These are phyloP conservation scores for Anoura caudifer DNA, from an alignment of 2,113 vertebrate species.

Conservation along the genomic window DNA sequence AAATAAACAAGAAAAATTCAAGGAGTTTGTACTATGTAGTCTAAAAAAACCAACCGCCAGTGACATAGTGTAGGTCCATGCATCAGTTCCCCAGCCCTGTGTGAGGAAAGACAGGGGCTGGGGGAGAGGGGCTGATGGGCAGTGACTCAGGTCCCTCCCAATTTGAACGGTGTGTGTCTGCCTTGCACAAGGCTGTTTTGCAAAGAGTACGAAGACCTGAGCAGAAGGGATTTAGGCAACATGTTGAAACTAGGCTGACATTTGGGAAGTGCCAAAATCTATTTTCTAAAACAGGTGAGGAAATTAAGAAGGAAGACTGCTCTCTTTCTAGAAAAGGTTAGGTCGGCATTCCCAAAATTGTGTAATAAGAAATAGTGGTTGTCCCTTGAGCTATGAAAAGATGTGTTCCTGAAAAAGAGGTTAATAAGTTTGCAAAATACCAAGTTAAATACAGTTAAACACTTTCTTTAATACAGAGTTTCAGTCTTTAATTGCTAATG, in stretches of 20 bases:
- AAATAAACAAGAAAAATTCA: not conserved
- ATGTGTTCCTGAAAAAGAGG: not conserved
- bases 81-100: not conserved
- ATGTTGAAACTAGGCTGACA: not conserved
- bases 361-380: not conserved
- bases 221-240: not conserved
- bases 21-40: not conserved
- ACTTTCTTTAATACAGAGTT: not conserved
- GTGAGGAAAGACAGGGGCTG: not conserved
- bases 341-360: not conserved
- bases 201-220: not conserved
- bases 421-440: not conserved
- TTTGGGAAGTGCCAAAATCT: slow-evolving; percentile 25
- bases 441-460: not conserved
- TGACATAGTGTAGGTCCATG: not conserved
- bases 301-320: slow-evolving; percentile 11
- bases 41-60: not conserved
- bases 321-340: not conserved
- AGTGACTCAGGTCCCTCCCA: not conserved
- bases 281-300: slow-evolving; percentile 12
- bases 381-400: not conserved
- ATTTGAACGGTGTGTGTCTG: not conserved
- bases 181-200: not conserved
- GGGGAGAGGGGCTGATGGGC: not conserved
- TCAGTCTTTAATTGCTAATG: not conserved